Evolutionary conservation across 1,140 invertebrate species (phyloP).

Genomic region (Drosophila prosaltans): DNA sequence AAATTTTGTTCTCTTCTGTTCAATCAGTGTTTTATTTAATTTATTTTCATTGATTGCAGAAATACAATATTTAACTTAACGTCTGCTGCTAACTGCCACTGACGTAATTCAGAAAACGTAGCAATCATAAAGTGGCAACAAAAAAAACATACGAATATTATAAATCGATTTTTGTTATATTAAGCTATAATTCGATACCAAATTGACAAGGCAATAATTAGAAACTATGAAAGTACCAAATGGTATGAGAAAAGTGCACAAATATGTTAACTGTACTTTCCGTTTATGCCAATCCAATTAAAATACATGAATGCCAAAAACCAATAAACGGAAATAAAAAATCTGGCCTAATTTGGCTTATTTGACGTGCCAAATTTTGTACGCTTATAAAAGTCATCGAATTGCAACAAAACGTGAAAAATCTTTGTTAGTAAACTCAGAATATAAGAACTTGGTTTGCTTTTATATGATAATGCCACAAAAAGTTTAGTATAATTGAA

Average conservation of each 20-base stretch:
- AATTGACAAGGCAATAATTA: conserved; percentile 3
- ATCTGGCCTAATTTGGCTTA: background rate
- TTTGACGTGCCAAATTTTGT: background rate
- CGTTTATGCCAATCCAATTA: background rate
- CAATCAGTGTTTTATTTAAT: conserved; percentile 69
- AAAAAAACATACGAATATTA: conserved; percentile 24
- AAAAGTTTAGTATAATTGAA: too few species aligned
- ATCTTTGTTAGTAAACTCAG: too few species aligned
- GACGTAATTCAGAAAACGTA: conserved; percentile 44
- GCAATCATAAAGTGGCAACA: conserved; percentile 23
- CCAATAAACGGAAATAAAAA: background rate
- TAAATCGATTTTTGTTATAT: background rate
- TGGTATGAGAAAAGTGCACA: conserved; percentile 1
- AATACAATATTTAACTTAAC: conserved; percentile 57
- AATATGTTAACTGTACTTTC: conserved; percentile 1
- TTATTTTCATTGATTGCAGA: conserved; percentile 78
- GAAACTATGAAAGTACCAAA: background rate
- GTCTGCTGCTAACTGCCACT: conserved; percentile 23
- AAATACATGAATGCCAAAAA: background rate
- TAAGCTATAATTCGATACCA: background rate
- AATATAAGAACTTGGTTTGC: too few species aligned
- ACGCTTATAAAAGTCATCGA: background rate
- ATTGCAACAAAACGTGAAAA: background rate
- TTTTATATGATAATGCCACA: too few species aligned
- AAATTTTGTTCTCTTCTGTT: conserved; percentile 72